Base-by-base conservation (phyloP, 2,113 vertebrate genomes). In the Orientallactaga bullata region DNA sequence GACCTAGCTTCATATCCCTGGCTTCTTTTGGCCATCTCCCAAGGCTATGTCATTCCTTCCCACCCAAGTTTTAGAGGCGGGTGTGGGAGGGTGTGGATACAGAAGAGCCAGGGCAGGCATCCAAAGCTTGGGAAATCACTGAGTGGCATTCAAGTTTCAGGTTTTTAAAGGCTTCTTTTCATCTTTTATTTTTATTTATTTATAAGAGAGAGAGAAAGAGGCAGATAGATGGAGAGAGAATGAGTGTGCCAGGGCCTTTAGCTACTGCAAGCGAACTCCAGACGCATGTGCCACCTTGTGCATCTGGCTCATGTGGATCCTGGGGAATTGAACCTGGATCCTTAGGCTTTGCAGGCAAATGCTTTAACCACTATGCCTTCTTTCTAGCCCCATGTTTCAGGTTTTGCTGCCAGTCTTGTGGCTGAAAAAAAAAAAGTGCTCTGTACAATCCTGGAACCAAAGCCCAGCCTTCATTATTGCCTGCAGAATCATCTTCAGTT, bases 1-100 rank as follows among this genome's bases (percentile, higher is more conserved):
- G 65, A 84, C 10, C 65, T 3, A 21, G 9, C 0, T 0, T 2
- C 3, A 12, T 1, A 16, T 1, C 21, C 61, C 32, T 18, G 3
- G 11, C 39, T 18, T n/a, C 24, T 28, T 20, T 58, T 0, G 0
- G 12, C 20, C 72, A 72, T 37, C 39, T 32, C 63, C 65, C 71
- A 24, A 11, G 24, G 32, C 18, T 68, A 7, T 0, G 10, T 58
- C 24, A 12, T 21, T 77, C 63, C 86, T 74, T 1, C 9, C 35
- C 11, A 9, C 18, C 21, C 60, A 26, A 63, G 82, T 68, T 77
- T 18, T 1, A 3, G 51, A 32, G 26, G 42, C 42, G 42, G 42
- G 42, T 5, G 42, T 2, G 37, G 13, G 37, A 24, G 23, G 37
- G 1, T 32, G 18, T 0, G 2, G 2, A 3, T 24, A 24, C 32